Percentiles rank a stretch among this genome's conserved stretches.
Conservation (phyloP, 2,888 invertebrate genomes). For the Heliconius cydno region DNA sequence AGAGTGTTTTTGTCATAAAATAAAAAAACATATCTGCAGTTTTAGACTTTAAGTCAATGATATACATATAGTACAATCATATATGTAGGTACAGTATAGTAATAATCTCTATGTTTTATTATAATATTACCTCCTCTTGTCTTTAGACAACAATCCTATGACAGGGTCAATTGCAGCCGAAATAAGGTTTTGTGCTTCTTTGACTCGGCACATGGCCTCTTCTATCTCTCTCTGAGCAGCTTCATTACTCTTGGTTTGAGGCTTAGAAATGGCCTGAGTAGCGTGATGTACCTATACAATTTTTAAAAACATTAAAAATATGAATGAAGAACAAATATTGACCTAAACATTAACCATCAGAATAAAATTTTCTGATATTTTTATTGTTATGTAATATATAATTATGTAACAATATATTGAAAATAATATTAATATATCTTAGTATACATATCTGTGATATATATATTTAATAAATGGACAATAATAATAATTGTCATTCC, state of each 20-base stretch:
- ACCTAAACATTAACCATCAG: constrained; percentile 12
- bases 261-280: constrained; percentile 94
- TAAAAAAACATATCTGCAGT: no score
- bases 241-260: constrained; percentile 97
- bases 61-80: no score
- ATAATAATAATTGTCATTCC: neutral
- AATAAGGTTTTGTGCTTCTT: constrained; percentile 97
- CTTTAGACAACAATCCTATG: constrained; percentile 93
- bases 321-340: neutral
- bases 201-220: constrained; percentile 98
- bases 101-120: neutral
- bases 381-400: neutral
- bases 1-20: no score
- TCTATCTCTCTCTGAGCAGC: constrained; percentile 97
- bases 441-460: neutral
- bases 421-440: neutral
- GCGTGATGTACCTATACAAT: constrained; percentile 91
- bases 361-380: neutral
- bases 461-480: neutral
- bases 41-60: no score
- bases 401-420: neutral
- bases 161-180: constrained; percentile 97
- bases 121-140: constrained; percentile 86
- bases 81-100: no score
- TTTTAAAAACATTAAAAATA: constrained; percentile 5